These are phyloP conservation scores for Alosa sapidissima DNA, from an alignment of 2,797 vertebrate genomes.

Conservation along the genomic window DNA sequence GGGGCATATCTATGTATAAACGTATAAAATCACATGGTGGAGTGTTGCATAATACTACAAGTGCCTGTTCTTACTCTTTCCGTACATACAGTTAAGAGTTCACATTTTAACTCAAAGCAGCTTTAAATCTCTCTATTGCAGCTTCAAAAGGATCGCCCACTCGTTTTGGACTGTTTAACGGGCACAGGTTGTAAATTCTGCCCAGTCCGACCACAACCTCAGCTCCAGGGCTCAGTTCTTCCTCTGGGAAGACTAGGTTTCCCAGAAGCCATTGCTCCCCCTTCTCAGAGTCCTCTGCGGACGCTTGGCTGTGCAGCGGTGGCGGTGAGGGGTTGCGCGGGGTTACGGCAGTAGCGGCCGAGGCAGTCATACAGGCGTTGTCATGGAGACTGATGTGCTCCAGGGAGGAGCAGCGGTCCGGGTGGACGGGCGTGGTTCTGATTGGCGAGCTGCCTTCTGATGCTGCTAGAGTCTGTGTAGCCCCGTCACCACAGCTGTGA, in stretches of 20 bases:
- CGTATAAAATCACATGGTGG: neutral
- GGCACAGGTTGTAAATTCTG: constrained; percentile 43
- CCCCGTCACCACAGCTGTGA: neutral
- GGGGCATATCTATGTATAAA: neutral
- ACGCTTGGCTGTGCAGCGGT: neutral
- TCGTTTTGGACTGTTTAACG: constrained; percentile 31
- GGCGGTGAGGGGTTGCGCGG: neutral
- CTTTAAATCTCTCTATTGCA: constrained; percentile 45
- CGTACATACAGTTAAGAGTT: neutral
- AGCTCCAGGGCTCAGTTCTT: constrained; percentile 55
- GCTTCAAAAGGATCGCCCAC: constrained; percentile 37
- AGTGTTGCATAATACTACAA: neutral
- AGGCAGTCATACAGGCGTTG: neutral
- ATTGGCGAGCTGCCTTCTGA: constrained; percentile 29
- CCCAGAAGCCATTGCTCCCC: constrained; percentile 57
- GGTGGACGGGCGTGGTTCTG: constrained; percentile 37
- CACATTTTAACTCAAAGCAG: constrained; percentile 3
- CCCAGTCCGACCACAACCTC: constrained; percentile 39
- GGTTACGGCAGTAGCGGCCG: neutral
- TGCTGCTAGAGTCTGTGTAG: neutral
- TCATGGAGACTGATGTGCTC: constrained; percentile 47
- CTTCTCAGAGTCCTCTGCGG: constrained; percentile 52
- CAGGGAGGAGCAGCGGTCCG: constrained; percentile 39
- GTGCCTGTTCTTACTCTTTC: neutral
- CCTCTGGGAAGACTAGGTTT: constrained; percentile 57